Evolutionary conservation across 2,888 invertebrate genomes (phyloP).

Genomic region (Stenotaenia linearis): DNA sequence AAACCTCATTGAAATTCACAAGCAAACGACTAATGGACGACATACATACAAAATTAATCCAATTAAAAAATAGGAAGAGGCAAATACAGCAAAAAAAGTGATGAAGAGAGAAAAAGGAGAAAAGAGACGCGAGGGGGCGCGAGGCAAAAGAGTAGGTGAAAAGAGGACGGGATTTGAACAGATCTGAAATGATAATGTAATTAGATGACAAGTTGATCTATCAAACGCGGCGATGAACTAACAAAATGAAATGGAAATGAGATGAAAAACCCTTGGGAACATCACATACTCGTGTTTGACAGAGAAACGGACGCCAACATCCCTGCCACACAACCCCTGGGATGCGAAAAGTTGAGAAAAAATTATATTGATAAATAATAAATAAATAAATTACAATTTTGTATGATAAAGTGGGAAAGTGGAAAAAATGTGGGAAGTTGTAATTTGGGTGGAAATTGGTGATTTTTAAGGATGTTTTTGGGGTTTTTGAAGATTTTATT

Average conservation of each 20-base stretch:
- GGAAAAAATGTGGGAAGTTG: no score
- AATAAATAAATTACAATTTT: not conserved
- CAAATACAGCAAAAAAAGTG: not conserved
- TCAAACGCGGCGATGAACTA: conserved; percentile 19
- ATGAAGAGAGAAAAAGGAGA: not conserved
- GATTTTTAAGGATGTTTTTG: no score
- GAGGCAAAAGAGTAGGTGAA: not conserved
- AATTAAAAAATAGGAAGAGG: not conserved
- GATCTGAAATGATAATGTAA: conserved; percentile 19
- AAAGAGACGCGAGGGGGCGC: conserved; percentile 1
- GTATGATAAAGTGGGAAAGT: not conserved
- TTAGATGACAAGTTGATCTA: conserved; percentile 19
- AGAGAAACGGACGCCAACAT: conserved; percentile 7
- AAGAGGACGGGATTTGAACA: conserved; percentile 15
- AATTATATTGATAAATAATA: not conserved
- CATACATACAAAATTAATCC: conserved; percentile 1
- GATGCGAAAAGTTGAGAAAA: not conserved
- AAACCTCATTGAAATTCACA: conserved; percentile 11
- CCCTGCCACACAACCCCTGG: not conserved
- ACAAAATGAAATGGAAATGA: conserved; percentile 19
- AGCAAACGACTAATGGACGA: conserved; percentile 2
- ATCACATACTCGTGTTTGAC: conserved; percentile 9
- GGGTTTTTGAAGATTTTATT: no score
- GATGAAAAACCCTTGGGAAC: conserved; percentile 4
- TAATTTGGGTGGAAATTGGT: no score